phyloP scores from a whole-genome alignment of 2,888 invertebrate species.

The Periphyllus acericola region DNA sequence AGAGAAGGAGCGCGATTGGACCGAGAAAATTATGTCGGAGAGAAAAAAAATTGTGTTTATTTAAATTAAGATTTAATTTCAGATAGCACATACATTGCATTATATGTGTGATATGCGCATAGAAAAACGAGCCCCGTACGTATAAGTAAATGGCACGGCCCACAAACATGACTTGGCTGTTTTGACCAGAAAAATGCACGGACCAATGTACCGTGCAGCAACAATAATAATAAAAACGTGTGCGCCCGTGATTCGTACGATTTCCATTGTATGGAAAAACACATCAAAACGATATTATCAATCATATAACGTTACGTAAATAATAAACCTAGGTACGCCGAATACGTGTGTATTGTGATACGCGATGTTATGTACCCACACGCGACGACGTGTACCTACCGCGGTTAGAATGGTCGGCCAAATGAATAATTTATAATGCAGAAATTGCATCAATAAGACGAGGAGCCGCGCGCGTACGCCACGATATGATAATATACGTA shows the following conservation, averaged over 20 bases:
- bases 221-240: neutral
- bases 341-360: too few species aligned
- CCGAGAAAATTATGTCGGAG: neutral
- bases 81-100: neutral
- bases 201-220: too few species aligned
- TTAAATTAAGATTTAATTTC: conserved; percentile 62
- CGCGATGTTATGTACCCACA: too few species aligned
- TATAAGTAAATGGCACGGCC: conserved; percentile 14
- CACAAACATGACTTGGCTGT: conserved; percentile 56
- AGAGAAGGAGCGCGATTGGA: neutral
- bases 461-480: too few species aligned
- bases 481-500: too few species aligned
- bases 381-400: neutral
- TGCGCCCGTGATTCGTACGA: neutral
- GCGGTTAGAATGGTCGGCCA: neutral
- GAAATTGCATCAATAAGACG: neutral
- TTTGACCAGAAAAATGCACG: conserved; percentile 13
- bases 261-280: conserved; percentile 50
- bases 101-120: neutral
- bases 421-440: conserved; percentile 27
- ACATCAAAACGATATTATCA: conserved; percentile 29
- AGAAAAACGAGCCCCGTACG: neutral
- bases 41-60: conserved; percentile 20
- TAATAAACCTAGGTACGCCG: too few species aligned
- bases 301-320: too few species aligned